Evolutionary conservation across 2,888 invertebrate genomes (phyloP).

Genomic region (Thereva nobilitata): DNA sequence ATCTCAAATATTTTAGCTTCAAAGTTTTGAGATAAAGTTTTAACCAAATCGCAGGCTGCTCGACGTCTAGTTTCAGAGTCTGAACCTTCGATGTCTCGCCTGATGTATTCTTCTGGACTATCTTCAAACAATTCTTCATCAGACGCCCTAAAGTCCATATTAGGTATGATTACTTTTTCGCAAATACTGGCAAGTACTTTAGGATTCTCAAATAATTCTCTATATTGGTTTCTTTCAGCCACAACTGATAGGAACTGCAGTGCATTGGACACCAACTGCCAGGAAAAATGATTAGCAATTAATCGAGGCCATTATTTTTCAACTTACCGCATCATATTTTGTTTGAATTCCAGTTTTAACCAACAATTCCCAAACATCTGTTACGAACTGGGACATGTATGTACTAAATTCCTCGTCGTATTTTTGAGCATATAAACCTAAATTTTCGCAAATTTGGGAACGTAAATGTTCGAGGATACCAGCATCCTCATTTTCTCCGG

Average conservation of each 20-base stretch:
- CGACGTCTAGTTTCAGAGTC: slow-evolving; percentile 95
- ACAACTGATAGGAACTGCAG: slow-evolving; percentile 93
- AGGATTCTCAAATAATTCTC: slow-evolving; percentile 85
- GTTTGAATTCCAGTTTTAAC: slow-evolving; percentile 81
- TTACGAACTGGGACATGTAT: slow-evolving; percentile 90
- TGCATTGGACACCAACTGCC: slow-evolving; percentile 92
- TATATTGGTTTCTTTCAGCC: slow-evolving; percentile 87
- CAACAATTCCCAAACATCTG: slow-evolving; percentile 89
- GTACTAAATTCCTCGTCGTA: slow-evolving; percentile 96
- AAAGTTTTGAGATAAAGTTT: slow-evolving; percentile 84
- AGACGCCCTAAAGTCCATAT: slow-evolving; percentile 92
- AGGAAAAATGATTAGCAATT: slow-evolving; percentile 43
- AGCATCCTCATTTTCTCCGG: slow-evolving; percentile 82
- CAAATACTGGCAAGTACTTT: slow-evolving; percentile 87
- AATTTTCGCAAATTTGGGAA: slow-evolving; percentile 95
- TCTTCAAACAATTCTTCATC: slow-evolving; percentile 98
- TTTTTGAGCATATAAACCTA: slow-evolving; percentile 92
- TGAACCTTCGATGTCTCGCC: slow-evolving; percentile 96
- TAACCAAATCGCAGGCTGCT: slow-evolving; percentile 96
- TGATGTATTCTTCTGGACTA: slow-evolving; percentile 96
- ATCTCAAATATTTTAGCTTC: slow-evolving; percentile 86
- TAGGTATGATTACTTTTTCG: slow-evolving; percentile 98
- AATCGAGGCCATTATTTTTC: background rate
- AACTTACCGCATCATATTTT: slow-evolving; percentile 85
- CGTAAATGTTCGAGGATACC: slow-evolving; percentile 89